Base-by-base conservation (phyloP, 2,888 invertebrate species). In the Zeuzera pyrina region DNA sequence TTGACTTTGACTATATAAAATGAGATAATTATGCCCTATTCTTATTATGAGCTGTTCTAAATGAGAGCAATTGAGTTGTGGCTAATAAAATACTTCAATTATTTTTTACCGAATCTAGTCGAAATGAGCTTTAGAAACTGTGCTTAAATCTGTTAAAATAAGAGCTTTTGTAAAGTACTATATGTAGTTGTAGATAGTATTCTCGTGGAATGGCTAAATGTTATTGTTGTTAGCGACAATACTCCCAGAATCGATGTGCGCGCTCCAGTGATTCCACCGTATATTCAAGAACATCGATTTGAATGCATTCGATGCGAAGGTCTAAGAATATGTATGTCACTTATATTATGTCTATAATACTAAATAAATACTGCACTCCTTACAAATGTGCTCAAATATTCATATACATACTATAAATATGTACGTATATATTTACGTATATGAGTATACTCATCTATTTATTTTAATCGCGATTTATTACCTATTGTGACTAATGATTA, bases 81-180 rank as follows among this genome's bases (percentile, higher is more conserved):
- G 15, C 8, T 23, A 13, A 12, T 10, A 22, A 29, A 27, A 22
- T 32, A 29, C 8, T 33, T 34, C 29, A 33, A 19, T 29, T 34
- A 23, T 25, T 32, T 35, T 30, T 37, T 47, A 44, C 46, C 42
- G 45, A 52, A 48, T 51, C 47, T 52, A 57, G 52, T 54, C 54
- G 50, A 58, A 62, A 57, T 30, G 79, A 79, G 77, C 79, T 79
- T 78, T 77, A 52, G 47, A 67, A 60, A 64, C 62, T 66, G 67
- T 63, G 68, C 70, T 73, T 68, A 60, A 53, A 42, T 59, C 59
- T 67, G 60, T 67, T 71, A 71, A 56, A 56, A 50, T 76, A 74
- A 74, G 73, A 76, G 74, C 76, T 78, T 76, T 68, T 72, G 68
- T 76, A 70, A 59, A 23, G 34, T 37, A 35, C 27, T 38, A 8